phyloP scores from a whole-genome alignment of 2,113 vertebrate species.

The Gambusia holbrooki region DNA sequence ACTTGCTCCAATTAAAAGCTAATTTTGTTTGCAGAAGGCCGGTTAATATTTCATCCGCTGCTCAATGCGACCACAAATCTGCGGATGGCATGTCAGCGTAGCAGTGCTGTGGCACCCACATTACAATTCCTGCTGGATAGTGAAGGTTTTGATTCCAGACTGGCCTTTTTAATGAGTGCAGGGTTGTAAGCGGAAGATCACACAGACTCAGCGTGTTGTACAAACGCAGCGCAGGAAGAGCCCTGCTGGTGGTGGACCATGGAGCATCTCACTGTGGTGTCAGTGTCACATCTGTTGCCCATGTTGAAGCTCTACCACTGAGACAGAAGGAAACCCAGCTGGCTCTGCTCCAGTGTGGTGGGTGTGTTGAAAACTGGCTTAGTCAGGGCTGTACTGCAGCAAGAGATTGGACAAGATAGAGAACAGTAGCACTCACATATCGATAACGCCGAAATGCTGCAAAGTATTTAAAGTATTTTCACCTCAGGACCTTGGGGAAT shows the following conservation, averaged over 20 bases:
- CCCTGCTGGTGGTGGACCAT: conserved; percentile 47
- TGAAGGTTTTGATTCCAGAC: conserved; percentile 16
- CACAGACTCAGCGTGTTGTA: conserved; percentile 7
- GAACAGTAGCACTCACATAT: conserved; percentile 53
- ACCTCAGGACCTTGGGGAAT: conserved; percentile 12
- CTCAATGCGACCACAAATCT: conserved; percentile 62
- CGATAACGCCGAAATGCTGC: conserved; percentile 37
- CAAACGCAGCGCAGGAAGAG: conserved; percentile 24
- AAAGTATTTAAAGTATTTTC: conserved; percentile 41
- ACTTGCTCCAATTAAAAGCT: conserved; percentile 73
- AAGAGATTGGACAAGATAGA: conserved; percentile 59
- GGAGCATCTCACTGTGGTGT: conserved; percentile 54
- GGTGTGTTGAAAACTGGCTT: conserved; percentile 61
- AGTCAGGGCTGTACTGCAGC: conserved; percentile 58
- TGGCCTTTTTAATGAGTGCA: conserved; percentile 21
- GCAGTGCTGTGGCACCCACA: conserved; percentile 28
- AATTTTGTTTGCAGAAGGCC: conserved; percentile 58
- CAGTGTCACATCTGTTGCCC: conserved; percentile 66
- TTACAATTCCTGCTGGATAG: conserved; percentile 29
- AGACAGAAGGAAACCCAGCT: conserved; percentile 67
- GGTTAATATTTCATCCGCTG: conserved; percentile 70
- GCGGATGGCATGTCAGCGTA: conserved; percentile 47
- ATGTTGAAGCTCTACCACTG: conserved; percentile 49
- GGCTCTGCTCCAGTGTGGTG: conserved; percentile 57
- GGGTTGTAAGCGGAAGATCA: conserved; percentile 27